Percentiles rank a stretch among this genome's conserved stretches.
These are phyloP conservation scores for Meda fulgida DNA, from an alignment of 2,797 vertebrate species.

Conservation along the genomic window DNA sequence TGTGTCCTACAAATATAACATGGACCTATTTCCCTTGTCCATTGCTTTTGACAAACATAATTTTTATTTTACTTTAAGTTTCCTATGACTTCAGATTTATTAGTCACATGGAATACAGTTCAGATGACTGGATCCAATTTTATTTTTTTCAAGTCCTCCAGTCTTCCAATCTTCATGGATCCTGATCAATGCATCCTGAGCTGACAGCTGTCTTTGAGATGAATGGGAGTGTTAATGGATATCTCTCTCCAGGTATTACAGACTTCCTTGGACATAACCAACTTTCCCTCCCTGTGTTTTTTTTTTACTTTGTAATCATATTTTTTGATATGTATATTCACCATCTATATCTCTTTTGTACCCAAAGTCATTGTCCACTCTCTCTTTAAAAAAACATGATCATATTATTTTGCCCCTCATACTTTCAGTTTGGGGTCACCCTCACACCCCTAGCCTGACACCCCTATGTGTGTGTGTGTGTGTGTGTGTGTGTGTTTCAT, in stretches of 20 bases:
- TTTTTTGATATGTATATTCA: background rate
- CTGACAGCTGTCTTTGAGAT: background rate
- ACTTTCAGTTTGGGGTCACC: constrained; percentile 60
- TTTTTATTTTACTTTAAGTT: background rate
- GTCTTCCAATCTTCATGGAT: background rate
- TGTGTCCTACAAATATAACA: background rate
- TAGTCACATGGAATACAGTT: background rate
- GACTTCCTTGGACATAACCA: background rate
- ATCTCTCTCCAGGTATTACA: background rate
- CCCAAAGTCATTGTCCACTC: background rate
- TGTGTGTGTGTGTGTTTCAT: background rate
- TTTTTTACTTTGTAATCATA: background rate
- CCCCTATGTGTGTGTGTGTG: constrained; percentile 51
- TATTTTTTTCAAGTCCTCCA: background rate
- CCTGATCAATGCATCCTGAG: no score
- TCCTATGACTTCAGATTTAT: background rate
- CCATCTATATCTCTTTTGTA: background rate
- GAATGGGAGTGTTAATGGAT: background rate
- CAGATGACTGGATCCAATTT: background rate
- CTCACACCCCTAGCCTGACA: constrained; percentile 64
- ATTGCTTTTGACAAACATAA: background rate
- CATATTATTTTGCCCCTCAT: background rate
- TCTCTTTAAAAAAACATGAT: background rate
- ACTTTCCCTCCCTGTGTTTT: background rate
- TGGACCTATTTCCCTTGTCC: background rate